These are phyloP conservation scores for Pterocles burchelli DNA, from an alignment of 2,113 vertebrate genomes.

Conservation along the genomic window DNA sequence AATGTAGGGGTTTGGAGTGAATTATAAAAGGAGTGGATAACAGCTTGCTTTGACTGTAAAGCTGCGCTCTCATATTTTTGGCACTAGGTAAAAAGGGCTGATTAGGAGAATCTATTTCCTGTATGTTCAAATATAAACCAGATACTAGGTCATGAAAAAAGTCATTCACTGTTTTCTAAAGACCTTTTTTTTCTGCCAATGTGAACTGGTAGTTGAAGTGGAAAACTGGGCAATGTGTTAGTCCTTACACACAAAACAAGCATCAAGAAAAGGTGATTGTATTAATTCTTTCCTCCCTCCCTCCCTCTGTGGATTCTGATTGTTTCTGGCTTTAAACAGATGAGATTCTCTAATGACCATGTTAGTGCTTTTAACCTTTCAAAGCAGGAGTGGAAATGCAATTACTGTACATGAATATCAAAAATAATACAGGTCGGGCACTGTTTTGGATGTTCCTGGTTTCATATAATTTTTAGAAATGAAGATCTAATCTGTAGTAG, in stretches of 20 bases:
- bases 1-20: background rate
- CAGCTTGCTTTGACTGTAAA: conserved; percentile 47
- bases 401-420: background rate
- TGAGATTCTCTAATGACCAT: background rate
- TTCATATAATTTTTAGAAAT: background rate
- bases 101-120: conserved; percentile 39
- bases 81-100: conserved; percentile 5
- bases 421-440: background rate
- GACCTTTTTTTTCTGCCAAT: background rate
- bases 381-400: background rate
- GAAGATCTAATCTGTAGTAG: background rate
- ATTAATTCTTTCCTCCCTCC: background rate
- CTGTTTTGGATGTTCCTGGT: background rate
- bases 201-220: background rate
- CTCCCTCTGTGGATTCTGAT: background rate
- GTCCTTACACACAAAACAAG: background rate
- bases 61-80: background rate
- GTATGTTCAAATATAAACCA: conserved; percentile 34
- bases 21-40: background rate
- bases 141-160: background rate
- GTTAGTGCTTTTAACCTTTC: background rate
- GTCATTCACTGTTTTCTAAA: background rate
- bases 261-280: background rate
- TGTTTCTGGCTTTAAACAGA: conserved; percentile 11
- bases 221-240: background rate